A percentile compares a stretch with the other conserved stretches of the same genome.
These are phyloP conservation scores for Glossophaga mutica DNA, from an alignment of 2,797 vertebrate genomes.

Conservation along the genomic window DNA sequence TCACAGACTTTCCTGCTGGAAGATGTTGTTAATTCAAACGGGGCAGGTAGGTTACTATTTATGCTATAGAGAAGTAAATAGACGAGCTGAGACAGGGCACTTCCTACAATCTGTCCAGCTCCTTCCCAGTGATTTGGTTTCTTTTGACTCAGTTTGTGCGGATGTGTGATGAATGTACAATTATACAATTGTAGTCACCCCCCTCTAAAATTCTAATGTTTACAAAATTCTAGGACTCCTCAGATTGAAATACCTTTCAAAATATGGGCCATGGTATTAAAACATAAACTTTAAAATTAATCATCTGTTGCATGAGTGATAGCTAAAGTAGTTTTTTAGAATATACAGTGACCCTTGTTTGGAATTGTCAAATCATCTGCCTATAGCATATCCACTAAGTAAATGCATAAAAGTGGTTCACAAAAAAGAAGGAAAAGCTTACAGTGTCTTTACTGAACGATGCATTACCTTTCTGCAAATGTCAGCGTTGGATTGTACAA, in stretches of 20 bases:
- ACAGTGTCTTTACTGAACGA: not conserved
- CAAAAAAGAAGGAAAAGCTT: not conserved
- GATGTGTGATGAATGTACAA: not conserved
- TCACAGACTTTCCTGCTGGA: not conserved
- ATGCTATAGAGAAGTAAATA: not conserved
- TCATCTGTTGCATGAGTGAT: not conserved
- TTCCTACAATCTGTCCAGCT: not conserved
- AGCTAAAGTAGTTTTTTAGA: constrained; percentile 16
- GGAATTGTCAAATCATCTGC: not conserved
- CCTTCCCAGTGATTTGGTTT: not conserved
- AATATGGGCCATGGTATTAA: constrained; percentile 24
- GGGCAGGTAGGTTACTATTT: not conserved
- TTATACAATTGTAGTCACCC: not conserved
- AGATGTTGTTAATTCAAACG: not conserved
- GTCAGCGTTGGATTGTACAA: not conserved
- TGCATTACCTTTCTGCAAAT: not conserved
- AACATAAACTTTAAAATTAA: constrained; percentile 30
- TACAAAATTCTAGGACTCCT: constrained; percentile 31
- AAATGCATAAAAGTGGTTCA: not conserved
- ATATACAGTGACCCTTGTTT: not conserved
- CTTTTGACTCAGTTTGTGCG: not conserved
- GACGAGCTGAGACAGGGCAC: not conserved
- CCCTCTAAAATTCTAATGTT: not conserved
- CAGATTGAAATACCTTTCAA: constrained; percentile 34
- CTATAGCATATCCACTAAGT: not conserved